Evolutionary conservation across 92 coral and sea anemone genomes (phyloP).

Genomic region (Desmophyllum pertusum): DNA sequence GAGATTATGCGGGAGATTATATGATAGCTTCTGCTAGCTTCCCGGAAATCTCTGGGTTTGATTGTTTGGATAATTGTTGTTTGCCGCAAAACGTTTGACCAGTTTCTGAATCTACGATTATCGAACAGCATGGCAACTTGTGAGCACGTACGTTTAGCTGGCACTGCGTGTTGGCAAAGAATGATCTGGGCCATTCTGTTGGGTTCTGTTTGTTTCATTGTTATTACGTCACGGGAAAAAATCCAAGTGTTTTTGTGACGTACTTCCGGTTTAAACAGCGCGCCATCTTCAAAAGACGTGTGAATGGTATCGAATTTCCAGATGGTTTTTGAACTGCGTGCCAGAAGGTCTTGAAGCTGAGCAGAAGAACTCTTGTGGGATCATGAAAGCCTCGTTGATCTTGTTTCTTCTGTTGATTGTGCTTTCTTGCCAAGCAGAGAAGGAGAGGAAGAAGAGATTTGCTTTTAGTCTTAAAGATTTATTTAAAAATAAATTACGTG

Average conservation of each 20-base stretch:
- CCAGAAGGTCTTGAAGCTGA: neutral
- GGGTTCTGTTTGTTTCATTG: too few relatives aligned
- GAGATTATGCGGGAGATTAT: too few relatives aligned
- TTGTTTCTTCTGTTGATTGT: slow-evolving; percentile 13
- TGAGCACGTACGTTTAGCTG: too few relatives aligned
- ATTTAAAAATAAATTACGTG: neutral
- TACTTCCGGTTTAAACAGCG: neutral
- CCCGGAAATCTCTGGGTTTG: too few relatives aligned
- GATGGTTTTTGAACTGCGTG: neutral
- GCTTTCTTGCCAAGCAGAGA: slow-evolving; percentile 7
- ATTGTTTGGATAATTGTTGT: too few relatives aligned
- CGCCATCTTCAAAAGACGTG: neutral
- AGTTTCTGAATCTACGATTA: too few relatives aligned
- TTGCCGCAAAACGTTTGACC: too few relatives aligned
- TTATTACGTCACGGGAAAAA: too few relatives aligned
- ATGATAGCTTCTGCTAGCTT: too few relatives aligned
- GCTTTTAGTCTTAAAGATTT: neutral
- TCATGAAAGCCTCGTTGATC: slow-evolving; percentile 8
- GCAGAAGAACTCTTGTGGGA: neutral
- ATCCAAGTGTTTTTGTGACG: neutral
- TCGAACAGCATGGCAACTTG: too few relatives aligned
- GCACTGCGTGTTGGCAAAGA: too few relatives aligned
- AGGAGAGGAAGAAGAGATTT: slow-evolving; percentile 4
- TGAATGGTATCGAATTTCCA: neutral
- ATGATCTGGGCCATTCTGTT: neutral